Evolutionary conservation across 2,797 vertebrate genomes (phyloP).

Genomic region (Psittacula echo): DNA sequence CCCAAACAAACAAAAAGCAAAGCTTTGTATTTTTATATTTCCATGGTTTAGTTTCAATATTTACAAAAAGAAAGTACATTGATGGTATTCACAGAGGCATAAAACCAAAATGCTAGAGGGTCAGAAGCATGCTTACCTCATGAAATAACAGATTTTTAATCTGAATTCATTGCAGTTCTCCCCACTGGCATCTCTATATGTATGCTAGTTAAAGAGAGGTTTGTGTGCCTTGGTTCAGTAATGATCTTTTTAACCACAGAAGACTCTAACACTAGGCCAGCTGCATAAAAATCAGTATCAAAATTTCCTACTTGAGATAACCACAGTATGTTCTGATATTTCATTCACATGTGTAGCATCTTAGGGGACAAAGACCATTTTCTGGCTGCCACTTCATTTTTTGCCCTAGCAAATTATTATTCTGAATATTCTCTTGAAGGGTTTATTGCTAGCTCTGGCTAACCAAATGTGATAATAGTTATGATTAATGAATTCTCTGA

Average conservation of each 20-base stretch:
- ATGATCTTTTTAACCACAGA: background rate
- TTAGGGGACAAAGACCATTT: background rate
- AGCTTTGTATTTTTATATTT: background rate
- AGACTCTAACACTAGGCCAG: background rate
- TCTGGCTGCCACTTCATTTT: background rate
- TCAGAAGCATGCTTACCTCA: constrained; percentile 84
- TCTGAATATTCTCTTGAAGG: background rate
- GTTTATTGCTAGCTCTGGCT: background rate
- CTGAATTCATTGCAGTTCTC: constrained; percentile 83
- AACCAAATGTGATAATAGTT: background rate
- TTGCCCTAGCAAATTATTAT: background rate
- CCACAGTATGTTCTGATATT: background rate
- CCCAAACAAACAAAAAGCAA: background rate
- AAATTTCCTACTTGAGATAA: background rate
- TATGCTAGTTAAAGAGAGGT: constrained; percentile 78
- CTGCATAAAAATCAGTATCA: background rate
- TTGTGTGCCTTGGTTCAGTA: background rate
- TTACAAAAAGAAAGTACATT: background rate
- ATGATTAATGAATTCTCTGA: background rate
- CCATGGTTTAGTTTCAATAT: background rate
- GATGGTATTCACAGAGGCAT: background rate
- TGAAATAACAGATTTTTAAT: constrained; percentile 94
- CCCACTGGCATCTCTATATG: constrained; percentile 86
- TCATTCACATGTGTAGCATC: background rate
- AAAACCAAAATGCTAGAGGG: background rate